Evolutionary conservation across 2,888 invertebrate genomes (phyloP).

Genomic region (Athripsodes cinereus): DNA sequence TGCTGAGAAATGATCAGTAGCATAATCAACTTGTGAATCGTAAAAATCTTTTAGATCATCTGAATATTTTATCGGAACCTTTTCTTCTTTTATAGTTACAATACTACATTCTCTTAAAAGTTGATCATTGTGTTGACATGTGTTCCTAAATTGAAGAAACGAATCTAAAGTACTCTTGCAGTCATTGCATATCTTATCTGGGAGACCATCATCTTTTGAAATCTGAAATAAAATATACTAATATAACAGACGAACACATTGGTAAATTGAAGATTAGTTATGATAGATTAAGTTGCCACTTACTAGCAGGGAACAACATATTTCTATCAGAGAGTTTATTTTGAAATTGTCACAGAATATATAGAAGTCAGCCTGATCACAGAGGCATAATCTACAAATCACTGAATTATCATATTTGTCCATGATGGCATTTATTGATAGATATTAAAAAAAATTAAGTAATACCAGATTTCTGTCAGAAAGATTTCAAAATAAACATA

Average conservation of each 20-base stretch:
- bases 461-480: too few relatives aligned
- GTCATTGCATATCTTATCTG: neutral
- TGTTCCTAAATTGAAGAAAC: neutral
- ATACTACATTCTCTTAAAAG: neutral
- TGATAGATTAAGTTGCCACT: neutral
- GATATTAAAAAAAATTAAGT: too few relatives aligned
- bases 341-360: neutral
- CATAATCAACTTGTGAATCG: too few relatives aligned
- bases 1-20: too few relatives aligned
- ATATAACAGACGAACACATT: neutral
- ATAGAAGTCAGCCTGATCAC: neutral
- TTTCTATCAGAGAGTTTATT: neutral
- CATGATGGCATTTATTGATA: too few relatives aligned
- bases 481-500: too few relatives aligned
- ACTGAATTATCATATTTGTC: neutral
- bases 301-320: neutral
- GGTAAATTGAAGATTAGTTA: neutral
- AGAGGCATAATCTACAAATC: neutral
- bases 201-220: neutral
- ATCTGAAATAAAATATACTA: neutral
- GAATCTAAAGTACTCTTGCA: neutral
- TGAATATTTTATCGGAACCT: too few relatives aligned
- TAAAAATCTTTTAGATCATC: too few relatives aligned
- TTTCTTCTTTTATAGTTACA: neutral
- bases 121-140: neutral